phyloP scores from a whole-genome alignment of 2,113 vertebrate species.

The Spheniscus mendiculus region DNA sequence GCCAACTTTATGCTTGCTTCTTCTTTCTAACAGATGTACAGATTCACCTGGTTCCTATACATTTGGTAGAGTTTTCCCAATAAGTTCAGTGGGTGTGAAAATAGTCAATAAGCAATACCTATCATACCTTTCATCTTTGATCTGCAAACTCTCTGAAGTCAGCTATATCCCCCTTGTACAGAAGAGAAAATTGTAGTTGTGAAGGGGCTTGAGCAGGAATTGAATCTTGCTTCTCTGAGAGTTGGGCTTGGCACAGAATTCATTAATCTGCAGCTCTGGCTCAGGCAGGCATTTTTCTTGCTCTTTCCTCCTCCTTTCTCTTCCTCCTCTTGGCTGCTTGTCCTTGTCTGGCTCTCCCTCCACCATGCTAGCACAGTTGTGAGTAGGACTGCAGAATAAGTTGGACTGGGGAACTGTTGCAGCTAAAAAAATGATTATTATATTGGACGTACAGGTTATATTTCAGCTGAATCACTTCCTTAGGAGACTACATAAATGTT shows the following conservation, averaged over 20 bases:
- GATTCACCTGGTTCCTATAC: background rate
- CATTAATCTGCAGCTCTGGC: background rate
- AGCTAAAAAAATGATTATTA: background rate
- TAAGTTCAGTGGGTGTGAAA: background rate
- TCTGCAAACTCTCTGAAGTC: background rate
- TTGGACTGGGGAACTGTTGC: background rate
- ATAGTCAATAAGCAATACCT: background rate
- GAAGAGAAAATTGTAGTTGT: background rate
- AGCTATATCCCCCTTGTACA: background rate
- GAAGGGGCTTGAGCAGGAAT: background rate
- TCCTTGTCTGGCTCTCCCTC: background rate
- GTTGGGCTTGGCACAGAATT: background rate
- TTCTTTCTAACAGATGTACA: background rate
- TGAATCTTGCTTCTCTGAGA: background rate
- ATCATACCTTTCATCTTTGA: background rate
- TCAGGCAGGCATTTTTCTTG: background rate
- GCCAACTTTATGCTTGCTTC: background rate
- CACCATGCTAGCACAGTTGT: background rate
- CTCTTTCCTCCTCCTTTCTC: background rate
- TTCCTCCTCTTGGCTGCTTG: conserved; percentile 1
- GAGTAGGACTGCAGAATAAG: background rate
- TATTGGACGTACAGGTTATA: background rate
- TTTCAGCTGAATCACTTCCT: conserved; percentile 27
- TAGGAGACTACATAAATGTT: background rate
- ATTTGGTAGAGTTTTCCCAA: background rate